Conservation (phyloP, 2,888 invertebrate species). For the Quadroppia sp. region DNA sequence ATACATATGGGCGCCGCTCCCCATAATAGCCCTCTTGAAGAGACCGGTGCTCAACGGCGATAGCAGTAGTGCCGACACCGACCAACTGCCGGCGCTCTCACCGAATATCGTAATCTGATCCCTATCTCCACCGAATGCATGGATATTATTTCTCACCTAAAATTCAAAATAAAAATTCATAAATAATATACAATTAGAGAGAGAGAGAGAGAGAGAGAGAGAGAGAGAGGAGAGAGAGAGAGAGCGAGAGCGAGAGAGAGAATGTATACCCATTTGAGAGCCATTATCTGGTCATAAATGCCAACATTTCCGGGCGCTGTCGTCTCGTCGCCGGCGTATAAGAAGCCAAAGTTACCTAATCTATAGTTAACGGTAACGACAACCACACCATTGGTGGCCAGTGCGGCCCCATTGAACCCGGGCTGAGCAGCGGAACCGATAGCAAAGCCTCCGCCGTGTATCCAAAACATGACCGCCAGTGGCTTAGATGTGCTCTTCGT, state of each 20-base stretch:
- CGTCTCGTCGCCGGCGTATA: background rate
- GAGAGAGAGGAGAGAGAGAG: no score
- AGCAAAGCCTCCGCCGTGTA: background rate
- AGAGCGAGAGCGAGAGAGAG: no score
- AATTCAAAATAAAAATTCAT: no score
- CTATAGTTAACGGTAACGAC: background rate
- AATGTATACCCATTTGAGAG: constrained; percentile 50
- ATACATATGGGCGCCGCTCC: background rate
- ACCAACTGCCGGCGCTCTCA: constrained; percentile 53
- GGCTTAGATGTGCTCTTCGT: background rate
- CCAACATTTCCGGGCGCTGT: constrained; percentile 56
- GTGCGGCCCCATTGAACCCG: background rate
- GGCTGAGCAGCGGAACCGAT: background rate
- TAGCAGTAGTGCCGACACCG: background rate
- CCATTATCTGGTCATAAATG: constrained; percentile 56
- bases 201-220: no score
- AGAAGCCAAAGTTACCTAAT: background rate
- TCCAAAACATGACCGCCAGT: background rate
- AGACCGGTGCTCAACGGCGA: constrained; percentile 25
- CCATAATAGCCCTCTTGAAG: constrained; percentile 37
- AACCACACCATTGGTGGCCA: constrained; percentile 7
- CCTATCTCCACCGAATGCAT: constrained; percentile 51
- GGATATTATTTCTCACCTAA: constrained; percentile 49
- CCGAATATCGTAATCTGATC: constrained; percentile 55
- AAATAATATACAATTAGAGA: constrained; percentile 3